phyloP scores from a whole-genome alignment of 2,113 vertebrate genomes.

The Hippocampus zosterae region DNA sequence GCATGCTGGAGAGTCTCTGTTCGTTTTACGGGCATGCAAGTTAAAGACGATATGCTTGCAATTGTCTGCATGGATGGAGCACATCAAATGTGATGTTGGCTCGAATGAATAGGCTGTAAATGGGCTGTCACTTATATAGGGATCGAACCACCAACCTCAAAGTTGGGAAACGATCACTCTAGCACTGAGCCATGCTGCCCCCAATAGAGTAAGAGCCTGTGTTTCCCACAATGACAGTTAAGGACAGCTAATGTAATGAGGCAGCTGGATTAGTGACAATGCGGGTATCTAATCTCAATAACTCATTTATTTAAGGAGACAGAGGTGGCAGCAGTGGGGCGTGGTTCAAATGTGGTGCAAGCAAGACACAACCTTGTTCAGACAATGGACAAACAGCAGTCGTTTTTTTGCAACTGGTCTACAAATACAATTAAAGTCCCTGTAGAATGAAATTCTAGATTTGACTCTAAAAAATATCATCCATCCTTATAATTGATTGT shows the following conservation, averaged over 20 bases:
- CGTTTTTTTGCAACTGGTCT: too few species aligned
- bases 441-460: too few species aligned
- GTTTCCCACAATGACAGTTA: neutral
- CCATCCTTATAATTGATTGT: too few species aligned
- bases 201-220: neutral
- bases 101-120: neutral
- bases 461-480: too few species aligned
- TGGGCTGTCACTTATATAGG: too few species aligned
- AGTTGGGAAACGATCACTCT: too few species aligned
- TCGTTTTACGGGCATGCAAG: neutral
- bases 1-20: neutral
- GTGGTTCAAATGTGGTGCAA: neutral
- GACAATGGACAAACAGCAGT: neutral
- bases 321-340: neutral
- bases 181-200: too few species aligned
- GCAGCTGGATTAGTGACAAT: neutral
- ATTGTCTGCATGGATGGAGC: neutral
- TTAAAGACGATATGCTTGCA: neutral
- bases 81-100: neutral
- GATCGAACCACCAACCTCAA: too few species aligned
- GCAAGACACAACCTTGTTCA: neutral
- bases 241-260: constrained; percentile 4
- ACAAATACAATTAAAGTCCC: too few species aligned
- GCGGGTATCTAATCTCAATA: neutral
- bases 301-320: neutral